A percentile compares a stretch with the other conserved stretches of the same genome.
phyloP scores from a whole-genome alignment of 1,140 invertebrate species.

The Drosophila willistoni region DNA sequence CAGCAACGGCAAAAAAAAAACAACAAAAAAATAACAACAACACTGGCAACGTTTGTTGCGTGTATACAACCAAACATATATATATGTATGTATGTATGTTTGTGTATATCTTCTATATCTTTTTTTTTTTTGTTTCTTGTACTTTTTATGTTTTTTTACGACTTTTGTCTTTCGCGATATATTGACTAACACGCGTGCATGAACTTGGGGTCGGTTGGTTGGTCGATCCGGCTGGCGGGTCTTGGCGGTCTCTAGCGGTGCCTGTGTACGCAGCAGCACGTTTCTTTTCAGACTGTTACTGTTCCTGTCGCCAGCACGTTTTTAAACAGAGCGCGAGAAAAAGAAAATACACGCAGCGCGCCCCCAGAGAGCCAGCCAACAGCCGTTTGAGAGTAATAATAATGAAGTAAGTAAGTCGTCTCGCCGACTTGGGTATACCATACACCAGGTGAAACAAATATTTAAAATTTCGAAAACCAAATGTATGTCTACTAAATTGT shows the following conservation, averaged over 20 bases:
- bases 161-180: conserved; percentile 57
- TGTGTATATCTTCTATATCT: conserved; percentile 28
- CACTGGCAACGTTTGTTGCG: conserved; percentile 25
- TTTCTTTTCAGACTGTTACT: conserved; percentile 76
- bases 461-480: too few species aligned
- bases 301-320: conserved; percentile 73
- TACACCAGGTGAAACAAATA: too few species aligned
- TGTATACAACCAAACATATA: conserved; percentile 40
- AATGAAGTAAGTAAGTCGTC: too few species aligned
- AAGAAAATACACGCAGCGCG: conserved; percentile 37
- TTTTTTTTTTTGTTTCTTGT: conserved; percentile 33
- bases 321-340: conserved; percentile 70
- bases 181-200: conserved; percentile 47
- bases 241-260: too few species aligned
- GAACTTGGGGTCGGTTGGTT: conserved; percentile 51
- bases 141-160: conserved; percentile 48
- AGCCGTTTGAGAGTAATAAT: conserved; percentile 8
- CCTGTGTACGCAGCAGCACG: conserved; percentile 56
- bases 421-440: too few species aligned
- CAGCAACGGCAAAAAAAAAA: conserved; percentile 32
- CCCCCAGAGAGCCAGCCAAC: conserved; percentile 24
- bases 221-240: too few species aligned
- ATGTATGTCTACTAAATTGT: too few species aligned
- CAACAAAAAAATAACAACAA: conserved; percentile 27
- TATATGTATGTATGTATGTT: too few species aligned